These are phyloP conservation scores for Laspeyria flexula DNA, from an alignment of 2,888 invertebrate species.

Conservation along the genomic window DNA sequence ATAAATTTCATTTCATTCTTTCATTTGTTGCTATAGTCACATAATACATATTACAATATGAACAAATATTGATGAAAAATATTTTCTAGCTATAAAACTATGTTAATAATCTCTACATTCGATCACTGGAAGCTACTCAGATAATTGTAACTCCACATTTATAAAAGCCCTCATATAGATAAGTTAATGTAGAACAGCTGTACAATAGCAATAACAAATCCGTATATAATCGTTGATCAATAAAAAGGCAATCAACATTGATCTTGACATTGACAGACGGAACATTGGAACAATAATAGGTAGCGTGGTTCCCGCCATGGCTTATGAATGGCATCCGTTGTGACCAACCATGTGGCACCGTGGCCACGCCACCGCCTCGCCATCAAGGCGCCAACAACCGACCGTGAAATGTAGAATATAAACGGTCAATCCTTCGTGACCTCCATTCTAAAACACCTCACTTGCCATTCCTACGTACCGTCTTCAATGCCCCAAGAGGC, in stretches of 20 bases:
- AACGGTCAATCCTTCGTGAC: constrained; percentile 74
- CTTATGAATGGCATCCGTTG: constrained; percentile 67
- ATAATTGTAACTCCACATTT: too few species aligned
- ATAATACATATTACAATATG: too few species aligned
- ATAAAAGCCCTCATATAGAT: too few species aligned
- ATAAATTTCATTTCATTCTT: too few species aligned
- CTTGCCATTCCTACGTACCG: constrained; percentile 46
- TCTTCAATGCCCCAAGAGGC: constrained; percentile 23
- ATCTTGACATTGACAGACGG: constrained; percentile 58
- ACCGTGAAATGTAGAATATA: constrained; percentile 71
- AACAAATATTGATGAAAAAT: too few species aligned
- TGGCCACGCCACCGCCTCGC: constrained; percentile 69
- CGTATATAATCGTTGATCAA: constrained; percentile 6
- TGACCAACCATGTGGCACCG: constrained; percentile 66
- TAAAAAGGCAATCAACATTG: constrained; percentile 52
- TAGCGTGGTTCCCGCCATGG: constrained; percentile 55
- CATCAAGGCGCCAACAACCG: constrained; percentile 63
- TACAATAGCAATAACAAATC: neutral
- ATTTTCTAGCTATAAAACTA: too few species aligned
- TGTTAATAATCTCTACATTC: too few species aligned
- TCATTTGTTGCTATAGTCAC: too few species aligned
- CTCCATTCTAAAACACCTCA: constrained; percentile 60
- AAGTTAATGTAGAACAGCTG: neutral
- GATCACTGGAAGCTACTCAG: too few species aligned
- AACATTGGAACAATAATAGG: constrained; percentile 49